Conservation (phyloP, 2,113 vertebrate species). For the Rhagologus leucostigma region DNA sequence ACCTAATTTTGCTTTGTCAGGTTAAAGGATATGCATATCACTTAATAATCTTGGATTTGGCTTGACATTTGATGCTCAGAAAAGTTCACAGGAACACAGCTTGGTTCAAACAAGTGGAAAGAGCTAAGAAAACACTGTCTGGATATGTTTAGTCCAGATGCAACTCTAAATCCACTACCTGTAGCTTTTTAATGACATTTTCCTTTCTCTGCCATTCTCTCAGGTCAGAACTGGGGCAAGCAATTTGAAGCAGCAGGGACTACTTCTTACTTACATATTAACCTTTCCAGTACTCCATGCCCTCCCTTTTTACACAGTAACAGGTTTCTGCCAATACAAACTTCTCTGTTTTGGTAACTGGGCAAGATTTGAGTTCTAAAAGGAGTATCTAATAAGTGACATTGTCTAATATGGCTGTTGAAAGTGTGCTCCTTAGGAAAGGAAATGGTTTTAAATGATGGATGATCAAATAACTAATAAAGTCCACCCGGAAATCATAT, state of each 20-base stretch:
- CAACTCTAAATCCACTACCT: slow-evolving; percentile 7
- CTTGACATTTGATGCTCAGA: background rate
- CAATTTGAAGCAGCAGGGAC: background rate
- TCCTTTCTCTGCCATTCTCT: background rate
- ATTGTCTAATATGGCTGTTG: background rate
- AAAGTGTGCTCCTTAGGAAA: background rate
- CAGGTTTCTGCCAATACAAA: background rate
- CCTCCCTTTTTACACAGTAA: background rate
- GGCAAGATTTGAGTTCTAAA: background rate
- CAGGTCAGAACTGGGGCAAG: background rate
- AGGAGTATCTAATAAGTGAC: background rate
- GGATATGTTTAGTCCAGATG: background rate
- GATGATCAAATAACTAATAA: background rate
- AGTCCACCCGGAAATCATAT: background rate
- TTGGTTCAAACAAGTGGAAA: background rate
- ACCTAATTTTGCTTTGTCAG: background rate
- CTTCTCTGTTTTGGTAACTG: background rate
- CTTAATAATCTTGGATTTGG: background rate
- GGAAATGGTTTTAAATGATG: background rate
- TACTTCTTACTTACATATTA: background rate
- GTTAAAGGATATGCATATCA: background rate
- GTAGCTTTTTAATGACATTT: background rate
- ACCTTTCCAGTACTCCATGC: background rate
- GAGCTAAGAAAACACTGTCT: background rate
- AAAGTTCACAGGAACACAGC: background rate